Conservation (phyloP, 2,888 invertebrate species). For the Caenorhabditis sp. region DNA sequence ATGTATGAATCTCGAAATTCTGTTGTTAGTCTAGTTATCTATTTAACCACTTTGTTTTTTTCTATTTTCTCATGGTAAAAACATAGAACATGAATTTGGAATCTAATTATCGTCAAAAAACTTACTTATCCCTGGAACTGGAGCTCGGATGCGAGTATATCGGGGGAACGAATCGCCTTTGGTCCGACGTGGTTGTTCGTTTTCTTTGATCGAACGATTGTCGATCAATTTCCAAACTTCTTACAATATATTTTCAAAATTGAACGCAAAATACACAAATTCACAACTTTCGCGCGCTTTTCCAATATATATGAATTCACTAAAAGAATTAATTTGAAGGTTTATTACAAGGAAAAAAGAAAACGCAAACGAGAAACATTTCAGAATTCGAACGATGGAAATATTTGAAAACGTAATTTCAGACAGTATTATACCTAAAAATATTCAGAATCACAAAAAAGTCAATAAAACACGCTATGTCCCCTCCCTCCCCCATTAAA, state of each 20-base stretch:
- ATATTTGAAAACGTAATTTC: too few relatives aligned
- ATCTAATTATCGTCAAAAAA: neutral
- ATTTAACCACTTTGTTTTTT: too few relatives aligned
- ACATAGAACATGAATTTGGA: neutral
- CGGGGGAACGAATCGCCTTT: constrained; percentile 35
- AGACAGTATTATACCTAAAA: too few relatives aligned
- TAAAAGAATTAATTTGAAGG: neutral
- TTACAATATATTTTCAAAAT: neutral
- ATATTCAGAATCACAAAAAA: neutral
- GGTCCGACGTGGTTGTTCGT: constrained; percentile 41
- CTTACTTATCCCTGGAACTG: constrained; percentile 34
- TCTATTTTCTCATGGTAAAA: too few relatives aligned
- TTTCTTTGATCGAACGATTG: constrained; percentile 21
- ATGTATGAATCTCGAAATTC: too few relatives aligned
- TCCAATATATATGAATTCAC: neutral
- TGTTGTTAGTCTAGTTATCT: too few relatives aligned
- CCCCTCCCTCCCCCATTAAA: neutral
- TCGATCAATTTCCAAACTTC: constrained; percentile 4
- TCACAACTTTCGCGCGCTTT: neutral
- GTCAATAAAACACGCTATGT: neutral
- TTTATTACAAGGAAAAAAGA: too few relatives aligned
- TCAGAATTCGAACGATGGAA: too few relatives aligned
- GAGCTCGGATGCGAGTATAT: constrained; percentile 31
- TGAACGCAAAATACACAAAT: neutral
- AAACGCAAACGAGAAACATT: neutral